These are phyloP conservation scores for Orchestes rusci DNA, from an alignment of 2,888 invertebrate genomes.

Conservation along the genomic window DNA sequence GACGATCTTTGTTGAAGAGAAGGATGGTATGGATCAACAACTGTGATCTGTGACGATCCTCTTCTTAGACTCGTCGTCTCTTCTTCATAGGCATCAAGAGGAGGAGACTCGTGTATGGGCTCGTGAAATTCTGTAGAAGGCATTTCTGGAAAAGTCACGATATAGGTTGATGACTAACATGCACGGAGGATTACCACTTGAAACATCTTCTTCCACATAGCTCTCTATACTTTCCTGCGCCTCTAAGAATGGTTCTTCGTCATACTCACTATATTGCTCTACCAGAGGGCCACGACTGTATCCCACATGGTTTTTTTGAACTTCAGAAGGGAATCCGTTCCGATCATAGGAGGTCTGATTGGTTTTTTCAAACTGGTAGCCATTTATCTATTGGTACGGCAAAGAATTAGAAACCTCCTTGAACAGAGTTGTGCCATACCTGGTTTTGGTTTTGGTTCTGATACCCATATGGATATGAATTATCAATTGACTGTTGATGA, in stretches of 20 bases:
- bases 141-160: not conserved
- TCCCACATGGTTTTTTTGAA: constrained; percentile 16
- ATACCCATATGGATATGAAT: not conserved
- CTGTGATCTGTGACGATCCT: constrained; percentile 45
- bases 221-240: constrained; percentile 46
- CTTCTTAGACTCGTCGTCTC: constrained; percentile 36
- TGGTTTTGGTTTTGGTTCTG: not conserved
- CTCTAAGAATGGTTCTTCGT: constrained; percentile 28
- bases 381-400: constrained; percentile 1
- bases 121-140: no score
- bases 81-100: constrained; percentile 41
- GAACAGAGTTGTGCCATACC: constrained; percentile 4
- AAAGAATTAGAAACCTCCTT: constrained; percentile 3
- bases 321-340: no score
- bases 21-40: constrained; percentile 51
- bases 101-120: constrained; percentile 27
- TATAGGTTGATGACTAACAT: not conserved
- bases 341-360: not conserved
- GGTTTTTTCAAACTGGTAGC: constrained; percentile 2
- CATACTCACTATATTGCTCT: constrained; percentile 26
- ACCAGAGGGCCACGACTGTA: constrained; percentile 16
- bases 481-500: constrained; percentile 24
- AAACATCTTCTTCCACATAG: constrained; percentile 42
- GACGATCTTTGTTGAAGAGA: constrained; percentile 31
- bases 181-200: no score